These are phyloP conservation scores for Acrobasis repandana DNA, from an alignment of 2,888 invertebrate species.

Conservation along the genomic window DNA sequence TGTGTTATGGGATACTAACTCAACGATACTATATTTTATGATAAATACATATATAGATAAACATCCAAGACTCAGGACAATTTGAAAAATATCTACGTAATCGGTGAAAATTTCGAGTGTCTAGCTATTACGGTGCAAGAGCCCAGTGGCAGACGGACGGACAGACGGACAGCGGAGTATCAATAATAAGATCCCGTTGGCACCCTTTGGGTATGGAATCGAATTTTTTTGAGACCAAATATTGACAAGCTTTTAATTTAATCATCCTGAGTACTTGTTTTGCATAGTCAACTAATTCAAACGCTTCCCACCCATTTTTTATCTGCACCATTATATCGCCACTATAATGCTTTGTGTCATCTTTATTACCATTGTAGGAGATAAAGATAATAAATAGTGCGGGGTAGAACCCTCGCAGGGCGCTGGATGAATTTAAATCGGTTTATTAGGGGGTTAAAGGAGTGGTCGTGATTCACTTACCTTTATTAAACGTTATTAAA, in stretches of 20 bases:
- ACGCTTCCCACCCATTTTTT: constrained; percentile 6
- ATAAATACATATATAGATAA: no score
- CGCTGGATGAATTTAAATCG: constrained; percentile 37
- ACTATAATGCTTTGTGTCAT: constrained; percentile 32
- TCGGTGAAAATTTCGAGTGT: no score
- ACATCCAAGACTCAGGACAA: no score
- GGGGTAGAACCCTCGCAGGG: constrained; percentile 22
- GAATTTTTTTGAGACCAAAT: neutral
- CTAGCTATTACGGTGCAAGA: no score
- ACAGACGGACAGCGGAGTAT: no score
- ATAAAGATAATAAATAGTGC: constrained; percentile 41
- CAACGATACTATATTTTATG: no score
- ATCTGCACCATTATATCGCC: constrained; percentile 5
- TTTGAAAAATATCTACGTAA: no score
- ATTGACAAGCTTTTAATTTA: neutral
- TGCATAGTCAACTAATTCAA: neutral
- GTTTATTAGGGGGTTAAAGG: constrained; percentile 25
- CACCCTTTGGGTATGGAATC: no score
- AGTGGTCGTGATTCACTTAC: constrained; percentile 14
- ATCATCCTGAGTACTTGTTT: neutral
- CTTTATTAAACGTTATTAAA: constrained; percentile 8
- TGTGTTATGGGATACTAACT: no score
- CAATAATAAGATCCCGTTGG: no score
- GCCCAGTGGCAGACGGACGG: no score
- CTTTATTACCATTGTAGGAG: constrained; percentile 39